A percentile compares a stretch with the other conserved stretches of the same genome.
phyloP scores from a whole-genome alignment of 2,888 invertebrate species.

The Synergus gifuensis region DNA sequence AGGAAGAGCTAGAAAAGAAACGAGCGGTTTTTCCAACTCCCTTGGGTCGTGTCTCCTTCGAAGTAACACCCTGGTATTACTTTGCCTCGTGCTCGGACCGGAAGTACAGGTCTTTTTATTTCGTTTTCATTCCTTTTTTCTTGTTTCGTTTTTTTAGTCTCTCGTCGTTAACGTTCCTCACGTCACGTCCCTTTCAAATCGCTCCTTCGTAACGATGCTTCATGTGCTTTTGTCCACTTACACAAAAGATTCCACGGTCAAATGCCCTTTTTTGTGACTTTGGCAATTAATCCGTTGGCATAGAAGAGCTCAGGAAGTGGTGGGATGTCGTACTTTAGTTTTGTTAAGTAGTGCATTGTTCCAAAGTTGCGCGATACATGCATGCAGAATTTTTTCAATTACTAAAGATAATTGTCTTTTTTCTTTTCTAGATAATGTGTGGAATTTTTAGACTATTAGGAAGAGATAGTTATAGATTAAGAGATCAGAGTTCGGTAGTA shows the following conservation, averaged over 20 bases:
- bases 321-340: constrained; percentile 25
- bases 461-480: background rate
- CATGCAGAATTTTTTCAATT: constrained; percentile 28
- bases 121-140: background rate
- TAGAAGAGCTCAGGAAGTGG: constrained; percentile 18
- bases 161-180: background rate
- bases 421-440: background rate
- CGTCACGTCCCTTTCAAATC: constrained; percentile 5
- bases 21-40: constrained; percentile 46
- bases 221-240: constrained; percentile 9
- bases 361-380: constrained; percentile 26
- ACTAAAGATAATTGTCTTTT: background rate
- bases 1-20: constrained; percentile 46
- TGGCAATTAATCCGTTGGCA: constrained; percentile 12
- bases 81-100: constrained; percentile 6
- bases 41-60: constrained; percentile 20
- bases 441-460: background rate
- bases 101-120: constrained; percentile 6
- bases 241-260: background rate
- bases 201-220: background rate
- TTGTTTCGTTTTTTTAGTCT: background rate
- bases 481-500: background rate
- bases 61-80: constrained; percentile 28
- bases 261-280: constrained; percentile 3
- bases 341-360: constrained; percentile 39